A percentile compares a stretch with the other conserved stretches of the same genome.
These are phyloP conservation scores for Hemicrepidius hirtus DNA, from an alignment of 2,888 invertebrate species.

Conservation along the genomic window DNA sequence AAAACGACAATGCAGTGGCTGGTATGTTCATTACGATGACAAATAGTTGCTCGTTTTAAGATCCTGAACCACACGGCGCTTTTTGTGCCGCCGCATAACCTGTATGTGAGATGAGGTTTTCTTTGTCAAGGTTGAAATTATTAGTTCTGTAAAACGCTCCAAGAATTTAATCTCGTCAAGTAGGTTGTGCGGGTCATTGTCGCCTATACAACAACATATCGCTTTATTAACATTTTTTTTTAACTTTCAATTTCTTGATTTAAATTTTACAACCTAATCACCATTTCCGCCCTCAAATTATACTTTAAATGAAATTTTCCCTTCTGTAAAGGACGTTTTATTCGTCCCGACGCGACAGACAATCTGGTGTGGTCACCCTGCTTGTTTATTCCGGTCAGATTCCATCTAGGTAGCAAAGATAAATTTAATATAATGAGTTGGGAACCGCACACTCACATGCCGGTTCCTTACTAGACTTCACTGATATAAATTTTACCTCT, in stretches of 20 bases:
- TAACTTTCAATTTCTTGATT: not conserved
- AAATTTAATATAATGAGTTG: slow-evolving; percentile 50
- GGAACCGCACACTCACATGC: slow-evolving; percentile 33
- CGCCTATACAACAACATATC: slow-evolving; percentile 18
- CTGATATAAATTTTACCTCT: slow-evolving; percentile 34
- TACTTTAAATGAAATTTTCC: not conserved
- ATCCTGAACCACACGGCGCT: slow-evolving; percentile 30
- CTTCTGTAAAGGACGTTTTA: not conserved
- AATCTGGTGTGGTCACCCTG: slow-evolving; percentile 34
- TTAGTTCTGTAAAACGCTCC: slow-evolving; percentile 37
- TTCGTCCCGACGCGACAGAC: slow-evolving; percentile 3
- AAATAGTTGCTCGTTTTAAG: slow-evolving; percentile 41
- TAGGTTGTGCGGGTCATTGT: slow-evolving; percentile 32
- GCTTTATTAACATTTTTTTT: slow-evolving; percentile 14
- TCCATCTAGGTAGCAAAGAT: slow-evolving; percentile 47
- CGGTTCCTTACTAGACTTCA: slow-evolving; percentile 29
- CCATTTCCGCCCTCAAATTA: not conserved
- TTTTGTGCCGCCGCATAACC: slow-evolving; percentile 36
- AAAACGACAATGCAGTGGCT: slow-evolving; percentile 40
- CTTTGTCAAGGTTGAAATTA: slow-evolving; percentile 41
- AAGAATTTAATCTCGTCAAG: slow-evolving; percentile 31
- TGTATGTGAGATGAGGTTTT: slow-evolving; percentile 41
- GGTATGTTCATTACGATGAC: slow-evolving; percentile 46
- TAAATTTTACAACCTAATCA: not conserved
- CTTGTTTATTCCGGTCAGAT: slow-evolving; percentile 45